phyloP scores from a whole-genome alignment of 2,888 invertebrate species.

The Aphrophora alni region DNA sequence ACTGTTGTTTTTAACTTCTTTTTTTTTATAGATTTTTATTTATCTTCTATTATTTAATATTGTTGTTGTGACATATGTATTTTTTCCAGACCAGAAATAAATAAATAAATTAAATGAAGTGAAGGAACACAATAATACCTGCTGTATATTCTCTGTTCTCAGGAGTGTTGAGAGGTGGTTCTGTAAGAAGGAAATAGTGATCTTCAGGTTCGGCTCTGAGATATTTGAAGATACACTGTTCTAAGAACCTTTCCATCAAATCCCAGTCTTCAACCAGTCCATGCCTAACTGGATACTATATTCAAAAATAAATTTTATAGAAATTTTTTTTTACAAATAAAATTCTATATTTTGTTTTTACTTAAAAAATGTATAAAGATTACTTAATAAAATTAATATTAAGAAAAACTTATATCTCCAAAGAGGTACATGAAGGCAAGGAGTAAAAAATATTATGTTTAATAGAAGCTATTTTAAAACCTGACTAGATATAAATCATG shows the following conservation, averaged over 20 bases:
- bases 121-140: constrained; percentile 50
- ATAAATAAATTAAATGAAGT: too few relatives aligned
- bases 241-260: constrained; percentile 97
- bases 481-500: too few relatives aligned
- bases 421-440: too few relatives aligned
- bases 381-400: background rate
- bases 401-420: too few relatives aligned
- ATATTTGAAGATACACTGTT: constrained; percentile 99
- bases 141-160: constrained; percentile 96
- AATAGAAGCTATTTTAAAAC: too few relatives aligned
- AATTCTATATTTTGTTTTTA: background rate
- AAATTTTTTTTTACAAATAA: background rate
- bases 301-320: constrained; percentile 41
- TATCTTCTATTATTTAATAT: too few relatives aligned
- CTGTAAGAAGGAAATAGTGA: constrained; percentile 97
- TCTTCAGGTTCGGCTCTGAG: constrained; percentile 98
- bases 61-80: too few relatives aligned
- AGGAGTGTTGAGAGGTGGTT: constrained; percentile 98
- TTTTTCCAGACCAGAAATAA: too few relatives aligned
- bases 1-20: too few relatives aligned
- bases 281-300: constrained; percentile 96
- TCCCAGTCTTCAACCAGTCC: constrained; percentile 99
- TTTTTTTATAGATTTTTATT: too few relatives aligned
- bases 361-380: background rate
- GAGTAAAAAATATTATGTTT: too few relatives aligned